Evolutionary conservation across 2,888 invertebrate species (phyloP).

Genomic region (Zeuzera pyrina): DNA sequence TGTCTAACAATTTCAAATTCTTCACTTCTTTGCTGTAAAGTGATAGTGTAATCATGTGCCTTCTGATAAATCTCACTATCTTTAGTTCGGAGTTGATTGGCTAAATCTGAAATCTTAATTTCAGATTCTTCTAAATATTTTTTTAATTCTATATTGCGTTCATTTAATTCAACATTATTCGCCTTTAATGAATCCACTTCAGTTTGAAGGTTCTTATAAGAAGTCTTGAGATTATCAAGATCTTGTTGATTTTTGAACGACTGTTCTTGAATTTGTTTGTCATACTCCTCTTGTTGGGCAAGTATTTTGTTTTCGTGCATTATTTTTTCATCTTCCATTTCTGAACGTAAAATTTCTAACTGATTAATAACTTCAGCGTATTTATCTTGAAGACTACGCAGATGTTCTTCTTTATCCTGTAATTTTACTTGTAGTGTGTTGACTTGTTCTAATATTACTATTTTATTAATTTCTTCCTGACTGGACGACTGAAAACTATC

Average conservation of each 20-base stretch:
- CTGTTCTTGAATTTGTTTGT: conserved; percentile 45
- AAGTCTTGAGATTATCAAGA: conserved; percentile 27
- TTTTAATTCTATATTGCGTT: conserved; percentile 30
- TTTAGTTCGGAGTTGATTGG: conserved; percentile 40
- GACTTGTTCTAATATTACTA: conserved; percentile 51
- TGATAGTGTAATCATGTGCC: conserved; percentile 43
- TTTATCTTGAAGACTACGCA: conserved; percentile 50
- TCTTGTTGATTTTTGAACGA: conserved; percentile 29
- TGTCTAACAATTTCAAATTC: conserved; percentile 56
- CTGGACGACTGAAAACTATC: conserved; percentile 58
- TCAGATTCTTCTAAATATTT: conserved; percentile 27
- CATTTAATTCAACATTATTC: conserved; percentile 34
- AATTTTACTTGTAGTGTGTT: conserved; percentile 53
- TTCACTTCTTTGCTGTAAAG: conserved; percentile 45
- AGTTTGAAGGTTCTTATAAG: conserved; percentile 29
- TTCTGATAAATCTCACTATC: conserved; percentile 57
- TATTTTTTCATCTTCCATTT: conserved; percentile 61
- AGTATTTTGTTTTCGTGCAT: conserved; percentile 54
- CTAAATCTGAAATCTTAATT: conserved; percentile 33
- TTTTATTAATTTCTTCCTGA: conserved; percentile 60
- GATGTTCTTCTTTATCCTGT: conserved; percentile 58
- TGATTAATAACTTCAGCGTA: conserved; percentile 52
- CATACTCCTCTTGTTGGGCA: conserved; percentile 59
- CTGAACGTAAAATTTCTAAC: conserved; percentile 53
- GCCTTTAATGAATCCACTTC: conserved; percentile 33